A percentile compares a stretch with the other conserved stretches of the same genome.
These are phyloP conservation scores for Ceratitis capitata DNA, from an alignment of 1,140 invertebrate species.

Conservation along the genomic window DNA sequence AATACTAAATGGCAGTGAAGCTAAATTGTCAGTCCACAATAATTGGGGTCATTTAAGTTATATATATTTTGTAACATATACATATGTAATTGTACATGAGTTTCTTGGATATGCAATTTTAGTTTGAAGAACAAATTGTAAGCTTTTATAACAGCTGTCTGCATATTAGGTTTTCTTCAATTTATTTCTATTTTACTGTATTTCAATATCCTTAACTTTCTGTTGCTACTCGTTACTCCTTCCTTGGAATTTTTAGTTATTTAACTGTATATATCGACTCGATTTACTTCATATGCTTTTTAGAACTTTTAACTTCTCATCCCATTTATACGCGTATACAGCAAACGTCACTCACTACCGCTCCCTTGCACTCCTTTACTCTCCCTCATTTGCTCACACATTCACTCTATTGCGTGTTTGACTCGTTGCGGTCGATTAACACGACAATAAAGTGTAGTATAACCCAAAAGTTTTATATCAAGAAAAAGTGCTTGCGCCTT, in stretches of 20 bases:
- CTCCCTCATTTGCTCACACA: too few relatives aligned
- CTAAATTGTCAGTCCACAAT: too few relatives aligned
- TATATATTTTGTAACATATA: too few relatives aligned
- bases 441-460: slow-evolving; percentile 17
- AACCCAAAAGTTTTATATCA: not conserved
- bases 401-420: not conserved
- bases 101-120: too few relatives aligned
- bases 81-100: not conserved
- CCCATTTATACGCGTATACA: not conserved
- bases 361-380: too few relatives aligned
- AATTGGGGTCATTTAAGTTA: too few relatives aligned
- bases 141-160: too few relatives aligned
- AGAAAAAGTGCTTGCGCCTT: not conserved
- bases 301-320: not conserved
- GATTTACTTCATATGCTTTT: not conserved
- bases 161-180: not conserved
- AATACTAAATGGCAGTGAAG: not conserved
- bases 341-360: too few relatives aligned
- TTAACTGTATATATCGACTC: too few relatives aligned
- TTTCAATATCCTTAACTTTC: not conserved
- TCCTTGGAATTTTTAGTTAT: too few relatives aligned
- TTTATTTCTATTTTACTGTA: not conserved
- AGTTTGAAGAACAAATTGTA: too few relatives aligned
- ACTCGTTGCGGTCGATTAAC: slow-evolving; percentile 34
- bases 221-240: too few relatives aligned